Percentiles rank a stretch among this genome's conserved stretches.
Evolutionary conservation across 2,113 vertebrate species (phyloP).

Genomic region (Equus przewalskii): DNA sequence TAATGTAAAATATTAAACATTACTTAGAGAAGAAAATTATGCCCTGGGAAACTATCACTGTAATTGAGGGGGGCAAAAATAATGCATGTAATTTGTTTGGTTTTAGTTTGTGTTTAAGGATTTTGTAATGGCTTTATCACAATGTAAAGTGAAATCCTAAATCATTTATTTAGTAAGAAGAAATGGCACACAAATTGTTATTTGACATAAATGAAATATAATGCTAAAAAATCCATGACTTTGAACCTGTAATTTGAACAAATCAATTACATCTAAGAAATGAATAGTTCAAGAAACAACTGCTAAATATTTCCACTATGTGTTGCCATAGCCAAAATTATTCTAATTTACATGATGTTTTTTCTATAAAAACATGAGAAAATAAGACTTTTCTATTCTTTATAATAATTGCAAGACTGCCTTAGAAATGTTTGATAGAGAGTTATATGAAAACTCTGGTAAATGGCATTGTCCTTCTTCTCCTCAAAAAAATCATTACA

Average conservation of each 20-base stretch:
- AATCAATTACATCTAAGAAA: conserved; percentile 9
- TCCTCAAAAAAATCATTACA: background rate
- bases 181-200: background rate
- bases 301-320: background rate
- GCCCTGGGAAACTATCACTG: background rate
- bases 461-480: background rate
- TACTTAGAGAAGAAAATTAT: background rate
- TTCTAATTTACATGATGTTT: background rate
- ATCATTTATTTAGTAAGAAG: background rate
- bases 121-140: background rate
- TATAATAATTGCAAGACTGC: background rate
- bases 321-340: background rate
- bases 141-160: background rate
- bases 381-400: background rate
- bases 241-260: conserved; percentile 8
- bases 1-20: background rate
- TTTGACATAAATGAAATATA: conserved; percentile 8
- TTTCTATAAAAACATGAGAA: background rate
- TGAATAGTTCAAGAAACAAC: conserved; percentile 34
- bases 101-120: background rate
- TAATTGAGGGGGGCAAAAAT: background rate
- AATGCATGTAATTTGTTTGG: background rate
- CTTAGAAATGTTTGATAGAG: background rate
- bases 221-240: background rate
- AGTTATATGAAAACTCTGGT: background rate